These are phyloP conservation scores for Diachasmimorpha longicaudata DNA, from an alignment of 1,140 invertebrate genomes.

Conservation along the genomic window DNA sequence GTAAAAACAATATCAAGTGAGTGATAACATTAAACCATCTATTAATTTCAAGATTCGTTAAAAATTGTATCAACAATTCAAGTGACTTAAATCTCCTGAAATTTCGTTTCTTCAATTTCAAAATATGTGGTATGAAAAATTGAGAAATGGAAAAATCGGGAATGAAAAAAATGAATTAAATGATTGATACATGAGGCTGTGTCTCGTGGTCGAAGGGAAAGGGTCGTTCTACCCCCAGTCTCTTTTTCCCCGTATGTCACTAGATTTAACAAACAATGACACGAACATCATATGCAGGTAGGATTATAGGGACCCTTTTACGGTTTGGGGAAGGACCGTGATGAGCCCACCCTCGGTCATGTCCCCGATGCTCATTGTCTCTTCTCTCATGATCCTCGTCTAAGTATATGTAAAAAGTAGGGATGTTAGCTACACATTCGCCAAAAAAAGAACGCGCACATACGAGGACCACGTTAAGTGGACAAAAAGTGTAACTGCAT, in stretches of 20 bases:
- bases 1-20: too few relatives aligned
- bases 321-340: constrained; percentile 36
- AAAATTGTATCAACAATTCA: too few relatives aligned
- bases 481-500: constrained; percentile 62
- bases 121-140: too few relatives aligned
- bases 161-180: too few relatives aligned
- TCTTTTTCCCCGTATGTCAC: constrained; percentile 40
- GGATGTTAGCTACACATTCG: constrained; percentile 32
- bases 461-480: constrained; percentile 54
- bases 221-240: constrained; percentile 13
- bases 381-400: constrained; percentile 26
- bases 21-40: too few relatives aligned
- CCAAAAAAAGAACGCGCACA: neutral
- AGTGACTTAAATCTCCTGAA: too few relatives aligned
- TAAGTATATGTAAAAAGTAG: constrained; percentile 12
- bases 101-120: too few relatives aligned
- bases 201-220: neutral
- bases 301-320: constrained; percentile 59
- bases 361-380: constrained; percentile 40
- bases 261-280: constrained; percentile 47
- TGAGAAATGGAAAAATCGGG: too few relatives aligned
- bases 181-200: too few relatives aligned
- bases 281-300: constrained; percentile 62
- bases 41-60: too few relatives aligned
- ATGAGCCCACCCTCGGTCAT: constrained; percentile 8